Conservation (phyloP, 2,797 vertebrate genomes). For the Channallabes apus region DNA sequence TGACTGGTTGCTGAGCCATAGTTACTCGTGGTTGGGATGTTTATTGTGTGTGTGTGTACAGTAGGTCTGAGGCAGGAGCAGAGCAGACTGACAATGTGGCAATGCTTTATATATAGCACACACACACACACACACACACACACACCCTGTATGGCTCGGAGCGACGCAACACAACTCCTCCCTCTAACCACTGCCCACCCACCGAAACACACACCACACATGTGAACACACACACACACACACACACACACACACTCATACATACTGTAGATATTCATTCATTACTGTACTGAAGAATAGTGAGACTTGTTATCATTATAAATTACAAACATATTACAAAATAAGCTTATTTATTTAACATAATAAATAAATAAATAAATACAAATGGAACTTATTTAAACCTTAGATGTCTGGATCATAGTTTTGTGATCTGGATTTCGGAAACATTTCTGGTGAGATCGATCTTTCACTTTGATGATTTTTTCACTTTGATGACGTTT, state of each 20-base stretch:
- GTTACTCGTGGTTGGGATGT: constrained; percentile 11
- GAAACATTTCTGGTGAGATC: neutral
- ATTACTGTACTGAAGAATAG: neutral
- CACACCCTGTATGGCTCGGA: neutral
- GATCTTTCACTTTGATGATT: neutral
- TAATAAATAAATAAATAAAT: no score
- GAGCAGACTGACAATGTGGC: constrained; percentile 11
- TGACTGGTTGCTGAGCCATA: constrained; percentile 63
- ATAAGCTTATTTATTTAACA: no score
- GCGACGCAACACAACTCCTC: neutral
- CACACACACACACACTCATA: constrained; percentile 27
- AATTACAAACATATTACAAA: no score
- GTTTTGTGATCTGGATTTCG: neutral
- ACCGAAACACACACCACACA: neutral
- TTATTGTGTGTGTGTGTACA: neutral
- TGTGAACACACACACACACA: neutral
- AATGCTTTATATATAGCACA: constrained; percentile 48
- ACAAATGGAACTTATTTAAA: no score
- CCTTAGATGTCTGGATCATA: neutral
- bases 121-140: no score
- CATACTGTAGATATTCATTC: neutral
- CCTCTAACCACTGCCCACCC: neutral
- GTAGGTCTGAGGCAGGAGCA: constrained; percentile 34
- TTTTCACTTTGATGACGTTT: neutral
- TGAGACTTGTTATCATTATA: neutral